A percentile compares a stretch with the other conserved stretches of the same genome.
phyloP scores from a whole-genome alignment of 2,888 invertebrate species.

The Helobdella robusta region DNA sequence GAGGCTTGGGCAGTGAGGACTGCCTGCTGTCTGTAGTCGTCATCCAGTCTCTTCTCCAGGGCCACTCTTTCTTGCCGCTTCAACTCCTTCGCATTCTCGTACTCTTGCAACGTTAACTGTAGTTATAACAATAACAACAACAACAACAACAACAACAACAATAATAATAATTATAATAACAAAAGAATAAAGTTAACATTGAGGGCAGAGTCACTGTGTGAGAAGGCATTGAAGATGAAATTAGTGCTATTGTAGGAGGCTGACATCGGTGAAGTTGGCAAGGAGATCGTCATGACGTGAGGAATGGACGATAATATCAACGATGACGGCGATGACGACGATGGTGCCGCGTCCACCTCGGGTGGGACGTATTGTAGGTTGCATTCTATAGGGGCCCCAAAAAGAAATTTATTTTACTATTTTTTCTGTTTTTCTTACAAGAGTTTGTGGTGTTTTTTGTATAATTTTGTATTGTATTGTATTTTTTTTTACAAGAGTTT shows the following conservation, averaged over 20 bases:
- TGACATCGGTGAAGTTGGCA: conserved; percentile 11
- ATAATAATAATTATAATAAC: not conserved
- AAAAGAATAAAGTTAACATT: not conserved
- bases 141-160: not conserved
- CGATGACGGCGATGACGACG: no score
- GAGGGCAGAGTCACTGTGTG: conserved; percentile 5
- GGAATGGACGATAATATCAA: no score
- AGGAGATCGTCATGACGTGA: not conserved
- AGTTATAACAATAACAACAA: not conserved
- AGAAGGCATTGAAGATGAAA: not conserved
- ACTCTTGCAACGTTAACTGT: conserved; percentile 8
- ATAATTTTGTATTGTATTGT: not conserved
- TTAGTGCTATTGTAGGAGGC: not conserved
- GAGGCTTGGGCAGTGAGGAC: conserved; percentile 39
- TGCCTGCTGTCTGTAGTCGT: conserved; percentile 41
- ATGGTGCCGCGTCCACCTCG: no score
- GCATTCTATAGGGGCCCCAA: no score
- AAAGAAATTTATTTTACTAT: no score
- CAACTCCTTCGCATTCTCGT: not conserved
- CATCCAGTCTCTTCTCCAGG: conserved; percentile 40
- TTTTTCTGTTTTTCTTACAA: no score
- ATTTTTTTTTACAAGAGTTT: not conserved
- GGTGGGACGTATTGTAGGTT: no score
- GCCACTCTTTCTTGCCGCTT: conserved; percentile 40
- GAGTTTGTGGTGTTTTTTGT: no score